phyloP scores from a whole-genome alignment of 2,113 vertebrate genomes.

The Promerops cafer region DNA sequence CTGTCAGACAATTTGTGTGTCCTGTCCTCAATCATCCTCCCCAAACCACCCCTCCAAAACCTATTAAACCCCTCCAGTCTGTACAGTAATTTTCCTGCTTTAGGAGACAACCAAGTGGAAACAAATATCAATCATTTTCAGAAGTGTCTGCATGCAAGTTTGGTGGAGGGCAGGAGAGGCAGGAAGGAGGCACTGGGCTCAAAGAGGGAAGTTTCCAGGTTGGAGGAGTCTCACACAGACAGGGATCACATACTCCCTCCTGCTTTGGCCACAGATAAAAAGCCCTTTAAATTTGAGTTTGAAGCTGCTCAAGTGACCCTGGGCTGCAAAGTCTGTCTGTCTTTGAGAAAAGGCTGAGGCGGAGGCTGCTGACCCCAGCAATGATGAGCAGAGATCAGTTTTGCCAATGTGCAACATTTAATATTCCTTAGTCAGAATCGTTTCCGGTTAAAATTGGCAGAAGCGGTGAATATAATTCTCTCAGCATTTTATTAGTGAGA shows the following conservation, averaged over 20 bases:
- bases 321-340: not conserved
- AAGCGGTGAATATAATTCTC: slow-evolving; percentile 19
- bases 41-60: not conserved
- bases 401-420: not conserved
- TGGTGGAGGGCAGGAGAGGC: not conserved
- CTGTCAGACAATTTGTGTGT: not conserved
- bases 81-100: not conserved
- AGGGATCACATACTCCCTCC: not conserved
- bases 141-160: not conserved
- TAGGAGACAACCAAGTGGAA: not conserved
- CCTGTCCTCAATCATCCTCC: not conserved
- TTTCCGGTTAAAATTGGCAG: slow-evolving; percentile 23
- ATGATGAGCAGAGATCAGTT: not conserved
- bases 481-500: slow-evolving; percentile 16
- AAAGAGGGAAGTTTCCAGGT: not conserved
- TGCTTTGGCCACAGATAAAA: not conserved
- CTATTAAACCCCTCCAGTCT: not conserved
- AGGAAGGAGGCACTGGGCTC: not conserved
- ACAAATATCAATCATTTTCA: not conserved
- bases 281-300: not conserved
- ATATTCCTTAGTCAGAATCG: not conserved
- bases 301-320: not conserved
- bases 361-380: not conserved
- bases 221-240: not conserved
- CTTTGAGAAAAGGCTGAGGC: not conserved